Evolutionary conservation across 2,113 vertebrate genomes (phyloP).

Genomic region (Petromus typicus): DNA sequence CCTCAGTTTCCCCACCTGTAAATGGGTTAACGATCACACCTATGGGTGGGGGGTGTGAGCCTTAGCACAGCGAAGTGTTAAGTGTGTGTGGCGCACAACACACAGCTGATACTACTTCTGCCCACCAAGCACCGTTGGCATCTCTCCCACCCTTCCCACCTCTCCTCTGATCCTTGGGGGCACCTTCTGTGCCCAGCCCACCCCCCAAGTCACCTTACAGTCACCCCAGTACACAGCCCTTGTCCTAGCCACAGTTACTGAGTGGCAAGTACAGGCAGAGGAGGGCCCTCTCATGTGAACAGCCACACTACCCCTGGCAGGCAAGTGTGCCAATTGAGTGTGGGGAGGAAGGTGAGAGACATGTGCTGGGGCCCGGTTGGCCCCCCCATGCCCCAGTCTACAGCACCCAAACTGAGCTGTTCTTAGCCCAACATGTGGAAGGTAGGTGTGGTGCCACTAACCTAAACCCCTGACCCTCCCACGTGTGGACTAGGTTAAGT

Average conservation of each 20-base stretch:
- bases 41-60: no score
- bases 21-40: neutral
- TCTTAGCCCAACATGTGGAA: fast-evolving
- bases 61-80: no score
- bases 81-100: no score
- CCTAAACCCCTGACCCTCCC: no score
- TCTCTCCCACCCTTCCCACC: neutral
- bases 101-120: neutral
- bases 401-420: neutral
- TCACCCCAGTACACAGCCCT: neutral
- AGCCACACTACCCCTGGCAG: neutral
- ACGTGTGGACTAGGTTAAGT: neutral
- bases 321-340: neutral
- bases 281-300: neutral
- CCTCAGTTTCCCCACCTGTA: neutral
- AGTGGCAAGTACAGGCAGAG: neutral
- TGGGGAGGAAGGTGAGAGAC: neutral
- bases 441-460: no score
- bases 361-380: neutral
- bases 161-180: neutral
- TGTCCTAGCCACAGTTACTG: neutral
- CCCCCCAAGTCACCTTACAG: fast-evolving
- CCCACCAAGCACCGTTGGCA: no score
- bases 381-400: neutral
- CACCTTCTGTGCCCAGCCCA: neutral